phyloP scores from a whole-genome alignment of 2,797 vertebrate genomes.

The Odontamblyopus rebecca region DNA sequence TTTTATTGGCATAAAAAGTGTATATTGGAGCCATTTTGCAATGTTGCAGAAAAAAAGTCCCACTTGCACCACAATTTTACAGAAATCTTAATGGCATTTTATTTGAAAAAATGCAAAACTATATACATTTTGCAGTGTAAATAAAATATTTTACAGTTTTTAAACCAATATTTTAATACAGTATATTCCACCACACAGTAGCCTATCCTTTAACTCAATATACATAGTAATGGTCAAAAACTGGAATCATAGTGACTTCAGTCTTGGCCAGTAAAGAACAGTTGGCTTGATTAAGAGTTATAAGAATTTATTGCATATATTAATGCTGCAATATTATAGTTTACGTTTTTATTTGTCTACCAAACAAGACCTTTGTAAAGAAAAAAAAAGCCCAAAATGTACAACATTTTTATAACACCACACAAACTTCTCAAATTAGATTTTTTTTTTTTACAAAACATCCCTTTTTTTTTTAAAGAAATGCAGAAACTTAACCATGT shows the following conservation, averaged over 20 bases:
- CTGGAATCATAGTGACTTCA: not conserved
- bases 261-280: not conserved
- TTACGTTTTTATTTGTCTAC: constrained; percentile 20
- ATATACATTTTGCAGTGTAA: constrained; percentile 49
- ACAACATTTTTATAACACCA: not conserved
- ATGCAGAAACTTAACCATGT: constrained; percentile 38
- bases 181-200: not conserved
- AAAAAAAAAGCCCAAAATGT: not conserved
- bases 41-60: not conserved
- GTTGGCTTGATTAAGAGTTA: not conserved
- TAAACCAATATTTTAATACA: not conserved
- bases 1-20: not conserved
- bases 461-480: not conserved
- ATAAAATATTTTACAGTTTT: constrained; percentile 24
- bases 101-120: constrained; percentile 26
- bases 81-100: constrained; percentile 22
- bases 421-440: constrained; percentile 1
- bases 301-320: not conserved
- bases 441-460: constrained; percentile 14
- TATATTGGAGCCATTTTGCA: not conserved
- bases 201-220: constrained; percentile 63
- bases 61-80: not conserved
- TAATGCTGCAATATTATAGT: constrained; percentile 7
- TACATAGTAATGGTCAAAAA: constrained; percentile 56
- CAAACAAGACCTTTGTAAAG: not conserved